phyloP scores from a whole-genome alignment of 2,888 invertebrate species.

The Xestoiulus laeticollis region DNA sequence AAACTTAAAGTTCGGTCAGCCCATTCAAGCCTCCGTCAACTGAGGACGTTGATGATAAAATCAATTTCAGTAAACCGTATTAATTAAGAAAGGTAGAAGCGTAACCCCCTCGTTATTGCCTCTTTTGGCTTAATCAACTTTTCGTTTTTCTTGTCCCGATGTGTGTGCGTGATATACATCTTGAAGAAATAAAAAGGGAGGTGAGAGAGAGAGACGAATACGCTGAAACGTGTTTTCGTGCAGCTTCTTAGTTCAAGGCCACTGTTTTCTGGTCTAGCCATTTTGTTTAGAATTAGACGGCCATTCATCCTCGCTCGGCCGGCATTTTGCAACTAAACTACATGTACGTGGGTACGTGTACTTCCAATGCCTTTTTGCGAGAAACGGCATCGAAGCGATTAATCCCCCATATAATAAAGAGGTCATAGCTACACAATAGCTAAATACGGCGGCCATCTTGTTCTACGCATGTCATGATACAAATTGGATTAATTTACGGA shows the following conservation, averaged over 20 bases:
- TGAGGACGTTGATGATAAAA: no score
- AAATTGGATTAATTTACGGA: no score
- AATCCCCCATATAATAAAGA: no score
- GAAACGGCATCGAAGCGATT: no score
- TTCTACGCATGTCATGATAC: no score
- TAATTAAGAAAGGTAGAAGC: not conserved
- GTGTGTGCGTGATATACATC: not conserved
- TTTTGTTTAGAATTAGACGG: not conserved
- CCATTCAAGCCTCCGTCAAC: no score
- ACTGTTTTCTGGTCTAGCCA: slow-evolving; percentile 16
- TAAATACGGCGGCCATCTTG: no score
- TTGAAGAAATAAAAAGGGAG: not conserved
- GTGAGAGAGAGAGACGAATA: not conserved
- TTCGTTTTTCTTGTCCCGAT: not conserved
- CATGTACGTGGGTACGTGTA: no score
- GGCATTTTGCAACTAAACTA: no score
- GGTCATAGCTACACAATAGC: no score
- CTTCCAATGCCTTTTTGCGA: no score
- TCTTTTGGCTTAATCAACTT: slow-evolving; percentile 17
- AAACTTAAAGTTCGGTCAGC: no score
- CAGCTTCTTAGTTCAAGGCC: not conserved
- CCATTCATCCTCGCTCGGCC: not conserved
- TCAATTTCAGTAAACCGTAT: not conserved
- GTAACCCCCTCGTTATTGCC: not conserved
- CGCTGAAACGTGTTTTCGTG: not conserved